phyloP scores from a whole-genome alignment of 1,140 invertebrate genomes.

The Listronotus bonariensis region DNA sequence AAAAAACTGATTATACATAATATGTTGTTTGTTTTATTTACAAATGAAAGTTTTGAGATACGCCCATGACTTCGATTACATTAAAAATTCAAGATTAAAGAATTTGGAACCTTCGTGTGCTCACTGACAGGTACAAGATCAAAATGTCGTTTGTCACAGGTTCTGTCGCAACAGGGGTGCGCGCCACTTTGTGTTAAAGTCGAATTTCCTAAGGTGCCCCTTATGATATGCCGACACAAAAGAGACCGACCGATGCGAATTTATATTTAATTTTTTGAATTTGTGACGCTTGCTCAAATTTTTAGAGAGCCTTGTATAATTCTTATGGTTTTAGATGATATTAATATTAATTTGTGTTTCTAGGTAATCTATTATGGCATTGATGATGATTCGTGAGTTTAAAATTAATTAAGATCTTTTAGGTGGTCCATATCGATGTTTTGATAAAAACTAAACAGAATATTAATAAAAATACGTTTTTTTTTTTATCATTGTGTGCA shows the following conservation, averaged over 20 bases:
- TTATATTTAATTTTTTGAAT: conserved; percentile 34
- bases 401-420: conserved; percentile 5
- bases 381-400: not conserved
- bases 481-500: too few species aligned
- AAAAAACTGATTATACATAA: too few species aligned
- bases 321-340: conserved; percentile 12
- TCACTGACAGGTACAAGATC: conserved; percentile 31
- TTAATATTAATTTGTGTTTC: conserved; percentile 17
- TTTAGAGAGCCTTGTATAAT: conserved; percentile 12
- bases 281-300: conserved; percentile 32
- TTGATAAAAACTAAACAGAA: too few species aligned
- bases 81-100: conserved; percentile 3
- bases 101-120: conserved; percentile 2
- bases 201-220: conserved; percentile 20
- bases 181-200: conserved; percentile 30
- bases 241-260: conserved; percentile 29
- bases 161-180: conserved; percentile 28
- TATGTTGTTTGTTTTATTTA: not conserved
- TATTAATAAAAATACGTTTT: too few species aligned
- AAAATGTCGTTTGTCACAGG: conserved; percentile 37
- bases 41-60: not conserved
- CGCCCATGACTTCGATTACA: not conserved
- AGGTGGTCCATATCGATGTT: not conserved
- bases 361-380: too few species aligned
- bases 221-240: conserved; percentile 28